Evolutionary conservation across 2,888 invertebrate genomes (phyloP).

Genomic region (Mamestra brassicae): DNA sequence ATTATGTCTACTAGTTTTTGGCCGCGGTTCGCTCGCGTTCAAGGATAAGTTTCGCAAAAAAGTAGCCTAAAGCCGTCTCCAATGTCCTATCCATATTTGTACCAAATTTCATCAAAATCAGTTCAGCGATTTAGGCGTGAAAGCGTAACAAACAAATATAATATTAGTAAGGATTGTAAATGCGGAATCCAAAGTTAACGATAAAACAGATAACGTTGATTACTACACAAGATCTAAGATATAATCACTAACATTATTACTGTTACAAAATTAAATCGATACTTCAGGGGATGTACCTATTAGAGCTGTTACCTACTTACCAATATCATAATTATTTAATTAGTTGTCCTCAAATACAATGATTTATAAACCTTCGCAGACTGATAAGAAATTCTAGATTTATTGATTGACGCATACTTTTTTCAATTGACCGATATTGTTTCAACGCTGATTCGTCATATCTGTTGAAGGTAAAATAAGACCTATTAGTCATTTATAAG

Average conservation of each 20-base stretch:
- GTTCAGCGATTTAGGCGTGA: too few species aligned
- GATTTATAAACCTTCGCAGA: conserved; percentile 1
- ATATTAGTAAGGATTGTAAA: not conserved
- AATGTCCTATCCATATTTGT: too few species aligned
- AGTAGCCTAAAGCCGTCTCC: too few species aligned
- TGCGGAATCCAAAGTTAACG: not conserved
- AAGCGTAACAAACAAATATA: too few species aligned
- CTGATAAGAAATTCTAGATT: conserved; percentile 14
- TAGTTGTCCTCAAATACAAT: not conserved
- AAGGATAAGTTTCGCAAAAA: too few species aligned
- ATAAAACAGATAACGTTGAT: not conserved
- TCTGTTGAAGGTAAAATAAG: not conserved
- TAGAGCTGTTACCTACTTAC: not conserved
- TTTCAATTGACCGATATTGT: not conserved
- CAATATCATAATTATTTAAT: not conserved
- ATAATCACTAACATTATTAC: not conserved
- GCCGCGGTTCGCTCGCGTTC: too few species aligned
- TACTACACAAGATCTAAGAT: not conserved
- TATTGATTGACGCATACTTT: not conserved
- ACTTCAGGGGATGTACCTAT: conserved; percentile 5
- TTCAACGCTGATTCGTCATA: conserved; percentile 16
- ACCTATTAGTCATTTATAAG: not conserved
- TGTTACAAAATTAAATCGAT: conserved; percentile 1
- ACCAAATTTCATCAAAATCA: too few species aligned
- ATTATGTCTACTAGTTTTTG: too few species aligned